A percentile compares a stretch with the other conserved stretches of the same genome.
phyloP scores from a whole-genome alignment of 2,888 invertebrate genomes.

The Drosophila trichaetosa region DNA sequence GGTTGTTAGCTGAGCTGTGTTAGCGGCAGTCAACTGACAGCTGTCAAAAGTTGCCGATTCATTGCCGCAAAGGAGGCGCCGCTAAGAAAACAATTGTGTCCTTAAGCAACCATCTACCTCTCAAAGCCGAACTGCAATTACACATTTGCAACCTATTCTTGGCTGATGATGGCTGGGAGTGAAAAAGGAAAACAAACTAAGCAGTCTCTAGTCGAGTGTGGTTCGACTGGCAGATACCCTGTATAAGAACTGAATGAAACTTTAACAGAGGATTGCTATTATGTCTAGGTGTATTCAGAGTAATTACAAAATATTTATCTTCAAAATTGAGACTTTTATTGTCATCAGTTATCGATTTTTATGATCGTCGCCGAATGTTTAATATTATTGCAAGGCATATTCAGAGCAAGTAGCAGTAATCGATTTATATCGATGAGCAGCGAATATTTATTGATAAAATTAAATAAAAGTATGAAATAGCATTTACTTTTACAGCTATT shows the following conservation, averaged over 20 bases:
- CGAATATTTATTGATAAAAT: neutral
- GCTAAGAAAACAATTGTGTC: conserved; percentile 67
- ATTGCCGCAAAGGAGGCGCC: conserved; percentile 53
- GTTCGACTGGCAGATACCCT: neutral
- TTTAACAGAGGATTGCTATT: too few species aligned
- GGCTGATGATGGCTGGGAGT: neutral
- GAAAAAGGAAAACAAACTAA: neutral
- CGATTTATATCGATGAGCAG: too few species aligned
- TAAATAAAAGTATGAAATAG: neutral
- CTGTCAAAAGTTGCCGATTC: conserved; percentile 57
- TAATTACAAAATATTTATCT: too few species aligned
- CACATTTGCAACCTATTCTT: conserved; percentile 48
- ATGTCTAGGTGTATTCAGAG: accelerated
- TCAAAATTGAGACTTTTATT: neutral
- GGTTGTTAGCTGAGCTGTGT: neutral
- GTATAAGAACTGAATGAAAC: accelerated
- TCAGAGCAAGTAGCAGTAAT: neutral
- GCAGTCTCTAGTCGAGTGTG: neutral
- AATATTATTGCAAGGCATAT: neutral
- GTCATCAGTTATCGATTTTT: neutral
- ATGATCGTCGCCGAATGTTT: neutral
- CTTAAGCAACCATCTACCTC: conserved; percentile 30
- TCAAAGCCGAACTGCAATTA: conserved; percentile 60
- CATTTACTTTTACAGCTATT: neutral
- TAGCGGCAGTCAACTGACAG: conserved; percentile 9